Evolutionary conservation across 2,113 vertebrate species (phyloP).

Genomic region (Nanger granti): DNA sequence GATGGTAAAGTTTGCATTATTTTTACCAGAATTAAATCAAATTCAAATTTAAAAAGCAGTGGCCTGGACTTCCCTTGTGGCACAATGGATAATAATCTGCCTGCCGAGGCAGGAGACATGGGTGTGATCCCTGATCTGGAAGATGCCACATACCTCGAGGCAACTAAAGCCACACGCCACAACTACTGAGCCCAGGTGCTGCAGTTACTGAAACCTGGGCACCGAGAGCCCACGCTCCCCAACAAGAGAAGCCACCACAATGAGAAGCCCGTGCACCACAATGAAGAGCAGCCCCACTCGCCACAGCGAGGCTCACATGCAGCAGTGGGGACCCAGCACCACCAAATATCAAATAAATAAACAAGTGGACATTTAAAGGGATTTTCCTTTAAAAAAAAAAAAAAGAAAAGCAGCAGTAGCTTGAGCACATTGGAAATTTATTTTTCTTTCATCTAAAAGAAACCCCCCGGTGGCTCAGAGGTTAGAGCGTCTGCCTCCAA

Average conservation of each 20-base stretch:
- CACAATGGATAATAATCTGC: background rate
- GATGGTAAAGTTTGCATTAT: background rate
- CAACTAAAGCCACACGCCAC: background rate
- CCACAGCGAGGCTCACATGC: background rate
- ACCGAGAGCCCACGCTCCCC: background rate
- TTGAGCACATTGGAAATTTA: background rate
- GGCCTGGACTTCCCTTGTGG: background rate
- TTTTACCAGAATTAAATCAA: background rate
- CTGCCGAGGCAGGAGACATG: background rate
- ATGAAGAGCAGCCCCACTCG: background rate
- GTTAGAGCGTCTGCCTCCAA: too few relatives aligned
- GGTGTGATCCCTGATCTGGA: background rate
- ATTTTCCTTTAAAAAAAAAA: background rate
- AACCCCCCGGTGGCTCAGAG: background rate
- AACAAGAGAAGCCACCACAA: background rate
- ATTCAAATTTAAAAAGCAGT: background rate
- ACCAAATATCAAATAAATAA: background rate
- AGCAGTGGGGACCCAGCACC: background rate
- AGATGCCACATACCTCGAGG: background rate
- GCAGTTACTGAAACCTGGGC: background rate
- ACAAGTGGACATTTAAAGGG: background rate
- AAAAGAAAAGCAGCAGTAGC: background rate
- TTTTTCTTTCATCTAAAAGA: conserved; percentile 12
- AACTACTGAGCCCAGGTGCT: background rate
- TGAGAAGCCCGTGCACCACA: accelerated